Conservation (phyloP, 1,140 invertebrate genomes). For the Aphelenchoides avenae region DNA sequence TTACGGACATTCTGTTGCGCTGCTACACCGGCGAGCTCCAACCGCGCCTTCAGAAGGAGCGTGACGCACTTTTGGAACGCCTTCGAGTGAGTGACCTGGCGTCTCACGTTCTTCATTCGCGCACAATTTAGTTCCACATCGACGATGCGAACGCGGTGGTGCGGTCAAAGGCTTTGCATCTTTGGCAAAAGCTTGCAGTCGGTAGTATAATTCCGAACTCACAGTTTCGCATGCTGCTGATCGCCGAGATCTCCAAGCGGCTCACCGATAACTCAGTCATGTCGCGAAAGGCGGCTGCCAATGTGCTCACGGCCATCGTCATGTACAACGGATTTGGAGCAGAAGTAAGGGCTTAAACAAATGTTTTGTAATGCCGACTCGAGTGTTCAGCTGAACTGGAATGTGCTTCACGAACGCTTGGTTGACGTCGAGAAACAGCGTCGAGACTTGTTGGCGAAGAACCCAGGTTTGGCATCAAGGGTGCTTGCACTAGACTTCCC, state of each 20-base stretch:
- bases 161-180: conserved; percentile 16
- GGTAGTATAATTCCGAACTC: conserved; percentile 4
- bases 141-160: conserved; percentile 20
- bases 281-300: conserved; percentile 14
- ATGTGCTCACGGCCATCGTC: conserved; percentile 6
- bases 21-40: conserved; percentile 15
- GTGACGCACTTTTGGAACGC: conserved; percentile 8
- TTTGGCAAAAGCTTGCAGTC: conserved; percentile 25
- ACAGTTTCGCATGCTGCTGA: conserved; percentile 8
- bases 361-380: background rate
- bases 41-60: conserved; percentile 13
- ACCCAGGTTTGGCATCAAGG: too few relatives aligned
- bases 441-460: background rate
- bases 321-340: conserved; percentile 4
- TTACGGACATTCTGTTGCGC: conserved; percentile 25
- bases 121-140: conserved; percentile 22
- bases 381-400: background rate
- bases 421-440: background rate
- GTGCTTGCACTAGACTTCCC: too few relatives aligned
- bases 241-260: conserved; percentile 4
- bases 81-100: background rate
- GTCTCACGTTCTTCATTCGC: background rate
- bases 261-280: conserved; percentile 22
- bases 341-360: conserved; percentile 8
- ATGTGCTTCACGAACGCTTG: background rate